Evolutionary conservation across 2,797 vertebrate genomes (phyloP), one percentile per base, ranked within the genome.

Genomic region (Trichosurus vulpecula): DNA sequence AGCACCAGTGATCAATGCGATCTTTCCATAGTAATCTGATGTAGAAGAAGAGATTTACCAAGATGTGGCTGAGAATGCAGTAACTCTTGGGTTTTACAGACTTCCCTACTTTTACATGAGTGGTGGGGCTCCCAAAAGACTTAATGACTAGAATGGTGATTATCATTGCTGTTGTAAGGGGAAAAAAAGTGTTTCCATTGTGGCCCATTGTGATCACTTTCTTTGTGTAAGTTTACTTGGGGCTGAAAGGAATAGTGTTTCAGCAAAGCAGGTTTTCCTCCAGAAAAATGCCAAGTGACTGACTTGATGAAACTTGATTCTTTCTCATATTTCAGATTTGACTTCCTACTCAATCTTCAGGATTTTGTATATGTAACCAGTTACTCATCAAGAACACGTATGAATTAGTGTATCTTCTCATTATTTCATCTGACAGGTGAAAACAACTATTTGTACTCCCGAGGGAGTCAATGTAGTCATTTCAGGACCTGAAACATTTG

Each of bases 401-500:
- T 27, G 51, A 87, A 29, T 87, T 27, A 87, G 41, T 87, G 22
- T 87, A 87, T 87, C 94, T 93, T 55, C 22, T 95, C 27, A 4
- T 61, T 90, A 53, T 55, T 90, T 61, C 47, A 81, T 41, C 52
- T 0, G 13, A 55, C 30, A 14, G 31, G 54, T 6, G 30, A 27
- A 56, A 66, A 74, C 74, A 31, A 10, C 29, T 91, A 51, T 57
- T 92, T 89, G 6, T 91, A 31, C 41, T 58, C 61, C 55, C 6
- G 90, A 27, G 56, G 81, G 52, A 35, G 14, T 90, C n/a, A 81
- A 94, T 94, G 94, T 51, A 27, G 55, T 91, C 31, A 95, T 81
- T 95, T 93, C 51, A 47, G 35, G 12, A 91, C 91, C 57, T 66
- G 52, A 90, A 30, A 51, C 47, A 47, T 93, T 54, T 74, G 51